Conservation (phyloP, 2,797 vertebrate species). For the Anguilla marmorata region DNA sequence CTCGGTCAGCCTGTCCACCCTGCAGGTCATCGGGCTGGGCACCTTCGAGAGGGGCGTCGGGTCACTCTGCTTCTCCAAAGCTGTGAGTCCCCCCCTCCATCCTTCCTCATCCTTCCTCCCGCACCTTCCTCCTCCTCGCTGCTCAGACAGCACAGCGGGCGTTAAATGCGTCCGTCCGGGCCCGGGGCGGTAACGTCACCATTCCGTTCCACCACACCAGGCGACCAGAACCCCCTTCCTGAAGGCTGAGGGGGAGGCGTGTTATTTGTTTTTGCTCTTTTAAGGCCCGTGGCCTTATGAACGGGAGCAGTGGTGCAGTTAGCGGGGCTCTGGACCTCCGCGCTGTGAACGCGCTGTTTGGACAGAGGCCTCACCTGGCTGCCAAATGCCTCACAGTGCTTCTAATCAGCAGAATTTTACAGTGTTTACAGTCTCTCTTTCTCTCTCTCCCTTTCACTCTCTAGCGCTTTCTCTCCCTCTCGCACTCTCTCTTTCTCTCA, state of each 20-base stretch:
- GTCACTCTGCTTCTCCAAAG: slow-evolving; percentile 94
- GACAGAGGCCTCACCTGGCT: slow-evolving; percentile 25
- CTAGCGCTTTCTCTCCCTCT: background rate
- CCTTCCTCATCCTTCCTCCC: background rate
- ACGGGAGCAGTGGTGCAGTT: background rate
- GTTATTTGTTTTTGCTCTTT: background rate
- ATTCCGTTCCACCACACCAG: background rate
- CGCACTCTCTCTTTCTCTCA: slow-evolving; percentile 32
- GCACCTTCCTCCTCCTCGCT: background rate
- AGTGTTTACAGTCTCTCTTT: background rate
- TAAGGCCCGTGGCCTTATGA: background rate
- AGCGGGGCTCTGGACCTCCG: background rate
- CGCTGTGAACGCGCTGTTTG: slow-evolving; percentile 8
- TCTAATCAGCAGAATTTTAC: slow-evolving; percentile 42
- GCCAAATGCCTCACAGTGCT: slow-evolving; percentile 36
- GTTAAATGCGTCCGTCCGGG: background rate
- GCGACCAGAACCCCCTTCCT: background rate
- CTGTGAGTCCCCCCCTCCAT: slow-evolving; percentile 74
- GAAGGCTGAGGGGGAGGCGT: background rate
- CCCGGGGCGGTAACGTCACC: background rate
- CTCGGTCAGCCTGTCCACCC: slow-evolving; percentile 87
- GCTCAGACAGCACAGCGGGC: background rate
- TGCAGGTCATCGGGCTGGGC: slow-evolving; percentile 88
- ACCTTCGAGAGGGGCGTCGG: slow-evolving; percentile 96
- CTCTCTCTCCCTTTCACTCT: background rate